Percentiles rank a stretch among this genome's conserved stretches.
These are phyloP conservation scores for Parus major DNA, from an alignment of 2,113 vertebrate species.

Conservation along the genomic window DNA sequence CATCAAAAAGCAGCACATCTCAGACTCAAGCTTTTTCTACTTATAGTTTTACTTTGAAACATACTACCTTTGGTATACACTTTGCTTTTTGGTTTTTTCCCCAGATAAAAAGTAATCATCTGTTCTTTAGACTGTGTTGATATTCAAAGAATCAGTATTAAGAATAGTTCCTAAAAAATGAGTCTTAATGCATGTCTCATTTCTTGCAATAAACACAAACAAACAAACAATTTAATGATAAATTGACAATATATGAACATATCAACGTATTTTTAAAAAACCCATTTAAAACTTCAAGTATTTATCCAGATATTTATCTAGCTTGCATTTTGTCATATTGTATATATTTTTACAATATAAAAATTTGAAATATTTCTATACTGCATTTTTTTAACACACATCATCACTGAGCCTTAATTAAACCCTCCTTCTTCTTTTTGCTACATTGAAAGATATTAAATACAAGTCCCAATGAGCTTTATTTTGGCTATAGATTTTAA, in stretches of 20 bases:
- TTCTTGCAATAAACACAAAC: neutral
- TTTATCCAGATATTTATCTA: neutral
- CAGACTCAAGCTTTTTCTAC: neutral
- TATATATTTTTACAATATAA: neutral
- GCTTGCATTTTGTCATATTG: neutral
- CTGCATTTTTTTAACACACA: neutral
- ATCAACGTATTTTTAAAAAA: neutral
- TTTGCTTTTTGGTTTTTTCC: neutral
- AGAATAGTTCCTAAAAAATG: neutral
- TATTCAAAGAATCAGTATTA: neutral
- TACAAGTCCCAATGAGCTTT: neutral
- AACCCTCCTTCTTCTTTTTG: neutral
- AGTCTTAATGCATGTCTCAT: neutral
- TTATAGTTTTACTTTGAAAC: neutral
- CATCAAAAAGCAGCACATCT: neutral
- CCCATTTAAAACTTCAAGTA: neutral
- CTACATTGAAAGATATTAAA: neutral
- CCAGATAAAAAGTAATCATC: neutral
- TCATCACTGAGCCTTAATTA: neutral
- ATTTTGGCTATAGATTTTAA: neutral
- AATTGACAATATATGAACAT: neutral
- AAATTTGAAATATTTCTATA: neutral
- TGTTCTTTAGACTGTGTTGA: neutral
- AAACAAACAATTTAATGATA: neutral
- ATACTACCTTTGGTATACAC: rapidly evolving